These are phyloP conservation scores for Zophobas morio DNA, from an alignment of 1,140 invertebrate genomes.

Conservation along the genomic window DNA sequence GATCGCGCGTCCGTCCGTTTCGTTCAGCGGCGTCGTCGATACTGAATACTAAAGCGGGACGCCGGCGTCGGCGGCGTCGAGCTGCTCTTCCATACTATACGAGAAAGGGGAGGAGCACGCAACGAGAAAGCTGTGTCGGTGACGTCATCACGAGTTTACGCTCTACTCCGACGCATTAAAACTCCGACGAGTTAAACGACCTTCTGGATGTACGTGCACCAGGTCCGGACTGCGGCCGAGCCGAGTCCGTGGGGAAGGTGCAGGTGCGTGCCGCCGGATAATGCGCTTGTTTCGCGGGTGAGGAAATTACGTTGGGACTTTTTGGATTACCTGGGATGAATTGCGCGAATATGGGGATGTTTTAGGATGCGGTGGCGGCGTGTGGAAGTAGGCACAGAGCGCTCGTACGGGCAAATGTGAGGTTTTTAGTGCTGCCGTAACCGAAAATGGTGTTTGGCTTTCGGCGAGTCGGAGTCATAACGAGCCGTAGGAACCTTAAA, in stretches of 20 bases:
- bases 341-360: neutral
- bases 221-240: neutral
- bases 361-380: too few species aligned
- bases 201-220: conserved; percentile 31
- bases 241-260: neutral
- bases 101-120: conserved; percentile 34
- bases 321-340: neutral
- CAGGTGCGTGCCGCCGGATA: conserved; percentile 1
- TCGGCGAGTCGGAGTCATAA: too few species aligned
- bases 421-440: too few species aligned
- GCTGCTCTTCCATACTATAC: conserved; percentile 21
- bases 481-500: too few species aligned
- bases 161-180: conserved; percentile 42
- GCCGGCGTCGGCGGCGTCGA: conserved; percentile 7
- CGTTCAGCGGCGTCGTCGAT: conserved; percentile 14
- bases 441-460: too few species aligned
- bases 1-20: conserved; percentile 23
- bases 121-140: conserved; percentile 31
- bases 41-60: conserved; percentile 21
- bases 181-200: conserved; percentile 29
- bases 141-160: conserved; percentile 40
- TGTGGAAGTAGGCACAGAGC: too few species aligned
- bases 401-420: too few species aligned
- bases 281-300: neutral
- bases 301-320: neutral